Conservation (phyloP, 2,888 invertebrate genomes). For the Allophyes oxyacanthae region DNA sequence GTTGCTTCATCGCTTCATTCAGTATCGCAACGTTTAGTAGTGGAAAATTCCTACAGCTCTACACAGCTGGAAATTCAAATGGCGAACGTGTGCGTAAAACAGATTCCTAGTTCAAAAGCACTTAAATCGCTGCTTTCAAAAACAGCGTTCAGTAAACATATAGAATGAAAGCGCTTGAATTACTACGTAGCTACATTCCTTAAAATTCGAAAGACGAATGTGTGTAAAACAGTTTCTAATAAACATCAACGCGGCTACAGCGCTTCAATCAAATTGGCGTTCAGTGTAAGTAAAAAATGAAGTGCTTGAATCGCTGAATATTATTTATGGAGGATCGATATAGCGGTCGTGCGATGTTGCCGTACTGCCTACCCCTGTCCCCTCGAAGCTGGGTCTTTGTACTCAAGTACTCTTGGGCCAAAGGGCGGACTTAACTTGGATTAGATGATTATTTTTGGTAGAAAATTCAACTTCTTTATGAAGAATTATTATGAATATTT, state of each 20-base stretch:
- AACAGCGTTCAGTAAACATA: slow-evolving; percentile 10
- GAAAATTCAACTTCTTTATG: slow-evolving; percentile 6
- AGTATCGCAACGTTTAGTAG: slow-evolving; percentile 17
- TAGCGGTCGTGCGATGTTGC: slow-evolving; percentile 77
- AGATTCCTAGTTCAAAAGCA: slow-evolving; percentile 4
- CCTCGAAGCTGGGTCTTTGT: slow-evolving; percentile 76
- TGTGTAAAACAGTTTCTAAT: slow-evolving; percentile 17
- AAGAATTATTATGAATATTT: not conserved
- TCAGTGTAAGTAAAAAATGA: slow-evolving; percentile 3
- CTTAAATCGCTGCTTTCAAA: slow-evolving; percentile 18
- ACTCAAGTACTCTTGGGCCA: slow-evolving; percentile 65
- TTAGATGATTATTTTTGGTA: slow-evolving; percentile 26
- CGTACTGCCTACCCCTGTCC: slow-evolving; percentile 68
- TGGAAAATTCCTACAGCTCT: slow-evolving; percentile 43
- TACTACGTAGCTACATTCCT: slow-evolving; percentile 19
- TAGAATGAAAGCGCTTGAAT: slow-evolving; percentile 8
- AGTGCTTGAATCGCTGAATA: slow-evolving; percentile 67
- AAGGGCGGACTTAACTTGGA: slow-evolving; percentile 72
- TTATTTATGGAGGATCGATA: slow-evolving; percentile 72
- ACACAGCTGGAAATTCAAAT: slow-evolving; percentile 39
- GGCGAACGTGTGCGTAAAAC: slow-evolving; percentile 14
- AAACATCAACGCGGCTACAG: slow-evolving; percentile 22
- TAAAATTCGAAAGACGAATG: slow-evolving; percentile 18
- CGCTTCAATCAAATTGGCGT: slow-evolving; percentile 25
- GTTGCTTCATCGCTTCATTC: slow-evolving; percentile 35